phyloP scores from a whole-genome alignment of 2,113 vertebrate species.

The Salvelinus sp. region DNA sequence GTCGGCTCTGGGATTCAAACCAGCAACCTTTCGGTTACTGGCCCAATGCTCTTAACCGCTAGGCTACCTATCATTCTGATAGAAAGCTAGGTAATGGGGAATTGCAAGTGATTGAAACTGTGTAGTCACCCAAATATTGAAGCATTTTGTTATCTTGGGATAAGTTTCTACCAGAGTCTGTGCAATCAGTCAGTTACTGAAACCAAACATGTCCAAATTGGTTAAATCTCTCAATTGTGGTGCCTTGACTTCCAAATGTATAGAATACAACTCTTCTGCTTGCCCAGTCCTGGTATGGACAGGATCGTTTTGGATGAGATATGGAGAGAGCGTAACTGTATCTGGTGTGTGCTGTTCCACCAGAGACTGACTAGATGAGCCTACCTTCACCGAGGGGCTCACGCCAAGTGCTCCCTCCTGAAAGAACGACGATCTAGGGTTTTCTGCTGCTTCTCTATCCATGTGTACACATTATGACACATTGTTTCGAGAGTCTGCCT shows the following conservation, averaged over 20 bases:
- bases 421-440: background rate
- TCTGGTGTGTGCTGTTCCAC: background rate
- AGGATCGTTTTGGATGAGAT: background rate
- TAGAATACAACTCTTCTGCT: background rate
- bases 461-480: conserved; percentile 4
- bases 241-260: background rate
- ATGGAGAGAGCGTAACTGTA: too few relatives aligned
- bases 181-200: too few relatives aligned
- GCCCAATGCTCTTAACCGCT: too few relatives aligned
- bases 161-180: too few relatives aligned
- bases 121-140: too few relatives aligned
- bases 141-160: too few relatives aligned
- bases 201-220: background rate
- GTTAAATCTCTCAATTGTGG: background rate
- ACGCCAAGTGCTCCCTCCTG: background rate
- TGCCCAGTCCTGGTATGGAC: background rate
- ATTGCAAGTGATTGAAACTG: too few relatives aligned
- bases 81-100: too few relatives aligned
- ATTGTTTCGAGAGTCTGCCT: conserved; percentile 8
- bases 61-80: too few relatives aligned
- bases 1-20: too few relatives aligned
- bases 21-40: too few relatives aligned
- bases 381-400: too few relatives aligned
- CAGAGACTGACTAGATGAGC: background rate
- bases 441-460: background rate